Evolutionary conservation across 2,113 vertebrate genomes (phyloP).

Genomic region (Otus sunia): DNA sequence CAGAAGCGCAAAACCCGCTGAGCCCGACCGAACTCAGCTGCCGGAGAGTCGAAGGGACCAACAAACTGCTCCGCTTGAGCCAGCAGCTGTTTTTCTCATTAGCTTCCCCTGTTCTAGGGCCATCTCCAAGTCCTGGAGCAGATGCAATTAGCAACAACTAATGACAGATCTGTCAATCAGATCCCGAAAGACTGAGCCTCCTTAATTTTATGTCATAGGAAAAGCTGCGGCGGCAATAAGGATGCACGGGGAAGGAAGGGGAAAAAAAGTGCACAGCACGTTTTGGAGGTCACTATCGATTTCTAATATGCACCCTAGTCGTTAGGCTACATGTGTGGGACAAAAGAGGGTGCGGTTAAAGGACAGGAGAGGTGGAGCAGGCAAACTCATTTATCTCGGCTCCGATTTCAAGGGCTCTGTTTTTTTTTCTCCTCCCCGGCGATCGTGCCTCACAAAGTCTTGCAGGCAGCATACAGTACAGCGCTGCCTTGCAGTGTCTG

Average conservation of each 20-base stretch:
- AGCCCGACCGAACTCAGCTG: not conserved
- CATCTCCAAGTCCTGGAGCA: not conserved
- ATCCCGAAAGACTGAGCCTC: not conserved
- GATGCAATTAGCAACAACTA: conserved; percentile 3
- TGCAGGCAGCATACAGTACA: not conserved
- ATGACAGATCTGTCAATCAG: not conserved
- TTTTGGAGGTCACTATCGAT: conserved; percentile 39
- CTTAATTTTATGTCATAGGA: conserved; percentile 5
- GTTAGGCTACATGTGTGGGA: not conserved
- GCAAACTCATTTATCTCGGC: not conserved
- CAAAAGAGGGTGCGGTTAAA: not conserved
- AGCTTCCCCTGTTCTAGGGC: not conserved
- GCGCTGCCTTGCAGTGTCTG: not conserved
- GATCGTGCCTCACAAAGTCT: not conserved
- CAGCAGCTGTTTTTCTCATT: conserved; percentile 28
- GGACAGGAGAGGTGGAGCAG: not conserved
- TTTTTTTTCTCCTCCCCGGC: not conserved
- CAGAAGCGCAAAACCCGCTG: not conserved
- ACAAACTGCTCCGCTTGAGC: not conserved
- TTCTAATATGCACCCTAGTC: not conserved
- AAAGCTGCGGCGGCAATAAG: not conserved
- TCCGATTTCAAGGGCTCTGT: conserved; percentile 6
- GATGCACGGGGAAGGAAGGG: not conserved
- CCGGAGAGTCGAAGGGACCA: not conserved
- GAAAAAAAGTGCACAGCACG: not conserved